Base-by-base conservation (phyloP, 1,140 invertebrate genomes). In the Leptoteleia sp. region DNA sequence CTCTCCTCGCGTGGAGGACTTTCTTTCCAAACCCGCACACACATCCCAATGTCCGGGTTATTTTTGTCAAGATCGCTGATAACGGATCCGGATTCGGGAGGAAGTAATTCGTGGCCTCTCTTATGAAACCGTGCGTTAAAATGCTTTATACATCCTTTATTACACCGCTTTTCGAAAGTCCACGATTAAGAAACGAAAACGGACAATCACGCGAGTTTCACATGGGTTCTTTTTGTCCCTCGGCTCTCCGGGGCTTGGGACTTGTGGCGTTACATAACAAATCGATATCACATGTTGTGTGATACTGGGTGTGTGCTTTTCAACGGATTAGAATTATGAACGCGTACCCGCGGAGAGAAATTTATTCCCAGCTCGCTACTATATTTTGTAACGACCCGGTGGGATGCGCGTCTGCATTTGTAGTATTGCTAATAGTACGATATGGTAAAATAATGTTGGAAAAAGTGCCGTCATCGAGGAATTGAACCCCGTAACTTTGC, bases 91-190 rank as follows among this genome's bases (percentile, higher is more conserved):
- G 42, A 68, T 65, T 61, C 16, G 13, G 31, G 33, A 47, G 62
- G 61, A 75, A 67, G 61, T 61, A 61, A 61, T n/a, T 52, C 62
- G 40, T 25, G 42, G 37, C n/a, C 43, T 61, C 38, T 75, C 61
- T 61, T 62, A 62, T 64, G 42, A 57, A 64, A 71, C n/a, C 35
- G 37, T 42, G 35, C 38, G 27, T 71, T 52, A 43, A 71, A 19
- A 61, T 59, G 40, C 54, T n/a, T 50, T 61, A 42, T 15, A 50
- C 45, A 61, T 59, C 54, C 27, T 71, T 73, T 57, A 50, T 64
- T 64, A 68, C n/a, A n/a, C n/a, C 47, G 48, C 9, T 55, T 61
- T 68, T 62, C 55, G 55, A 67, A 61, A 75, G 50, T 64, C n/a
- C 50, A 65, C 48, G 38, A 48, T 59, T 59, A 52, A 54, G 25